phyloP scores from a whole-genome alignment of 2,797 vertebrate species.

The Coilia nasus region DNA sequence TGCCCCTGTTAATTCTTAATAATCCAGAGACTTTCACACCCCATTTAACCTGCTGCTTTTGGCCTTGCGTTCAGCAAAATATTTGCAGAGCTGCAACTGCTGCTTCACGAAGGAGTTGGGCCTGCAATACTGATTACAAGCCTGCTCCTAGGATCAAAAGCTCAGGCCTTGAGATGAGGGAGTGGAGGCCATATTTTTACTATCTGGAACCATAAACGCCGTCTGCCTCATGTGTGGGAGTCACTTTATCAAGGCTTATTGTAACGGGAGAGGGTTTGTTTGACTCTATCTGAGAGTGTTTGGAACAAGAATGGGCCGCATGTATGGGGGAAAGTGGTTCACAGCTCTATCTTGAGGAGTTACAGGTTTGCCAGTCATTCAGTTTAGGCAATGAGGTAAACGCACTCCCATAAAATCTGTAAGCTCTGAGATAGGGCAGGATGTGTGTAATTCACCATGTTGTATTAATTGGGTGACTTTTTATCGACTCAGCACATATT shows the following conservation, averaged over 20 bases:
- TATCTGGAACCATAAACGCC: conserved; percentile 60
- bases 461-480: conserved; percentile 44
- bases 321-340: conserved; percentile 43
- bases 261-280: conserved; percentile 49
- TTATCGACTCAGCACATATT: conserved; percentile 43
- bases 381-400: conserved; percentile 41
- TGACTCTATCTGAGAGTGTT: conserved; percentile 54
- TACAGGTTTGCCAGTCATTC: conserved; percentile 37
- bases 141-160: conserved; percentile 43
- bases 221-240: conserved; percentile 56
- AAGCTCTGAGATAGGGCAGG: conserved; percentile 42
- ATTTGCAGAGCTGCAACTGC: conserved; percentile 56
- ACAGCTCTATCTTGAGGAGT: conserved; percentile 40
- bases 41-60: conserved; percentile 72
- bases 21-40: conserved; percentile 77
- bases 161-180: conserved; percentile 28
- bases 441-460: conserved; percentile 30
- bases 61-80: conserved; percentile 61
- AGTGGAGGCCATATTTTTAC: conserved; percentile 49
- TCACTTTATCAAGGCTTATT: conserved; percentile 59
- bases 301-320: conserved; percentile 51
- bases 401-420: conserved; percentile 39
- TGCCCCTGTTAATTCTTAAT: conserved; percentile 82
- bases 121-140: conserved; percentile 37
- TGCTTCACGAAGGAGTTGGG: conserved; percentile 39